These are phyloP conservation scores for Mola mola DNA, from an alignment of 2,113 vertebrate genomes.

Conservation along the genomic window DNA sequence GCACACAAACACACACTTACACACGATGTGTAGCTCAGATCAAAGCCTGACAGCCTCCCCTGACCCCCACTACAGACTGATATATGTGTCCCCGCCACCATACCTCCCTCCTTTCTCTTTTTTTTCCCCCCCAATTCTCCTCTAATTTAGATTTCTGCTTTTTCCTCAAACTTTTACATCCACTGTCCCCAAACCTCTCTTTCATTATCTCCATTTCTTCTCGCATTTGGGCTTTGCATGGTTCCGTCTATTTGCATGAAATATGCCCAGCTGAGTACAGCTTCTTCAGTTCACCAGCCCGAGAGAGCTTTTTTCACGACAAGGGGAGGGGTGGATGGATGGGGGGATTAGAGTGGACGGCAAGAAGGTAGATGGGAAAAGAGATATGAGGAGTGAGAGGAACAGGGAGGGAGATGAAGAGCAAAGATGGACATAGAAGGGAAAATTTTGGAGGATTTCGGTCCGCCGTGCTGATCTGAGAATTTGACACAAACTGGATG, in stretches of 20 bases:
- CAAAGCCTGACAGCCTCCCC: slow-evolving; percentile 64
- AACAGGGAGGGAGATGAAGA: slow-evolving; percentile 20
- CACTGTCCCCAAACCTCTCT: slow-evolving; percentile 15
- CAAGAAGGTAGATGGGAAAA: slow-evolving; percentile 23
- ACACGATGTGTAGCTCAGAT: slow-evolving; percentile 54
- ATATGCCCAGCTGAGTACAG: slow-evolving; percentile 67
- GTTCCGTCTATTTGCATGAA: slow-evolving; percentile 38
- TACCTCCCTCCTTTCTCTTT: background rate
- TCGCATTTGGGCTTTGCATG: background rate
- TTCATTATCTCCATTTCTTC: background rate
- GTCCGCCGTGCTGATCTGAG: background rate
- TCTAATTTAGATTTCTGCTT: background rate
- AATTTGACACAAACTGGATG: background rate
- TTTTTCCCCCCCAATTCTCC: background rate
- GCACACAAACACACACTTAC: slow-evolving; percentile 45
- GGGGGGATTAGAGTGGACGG: background rate
- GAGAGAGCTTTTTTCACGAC: slow-evolving; percentile 47
- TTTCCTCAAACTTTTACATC: no score
- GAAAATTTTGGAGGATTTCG: background rate
- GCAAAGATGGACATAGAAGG: slow-evolving; percentile 3
- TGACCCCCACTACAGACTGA: slow-evolving; percentile 46
- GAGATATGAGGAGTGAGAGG: slow-evolving; percentile 32
- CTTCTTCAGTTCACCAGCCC: slow-evolving; percentile 36
- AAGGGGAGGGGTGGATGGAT: slow-evolving; percentile 21
- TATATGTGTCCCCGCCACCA: slow-evolving; percentile 32